phyloP scores from a whole-genome alignment of 1,140 invertebrate genomes.

The Telenomus remus region DNA sequence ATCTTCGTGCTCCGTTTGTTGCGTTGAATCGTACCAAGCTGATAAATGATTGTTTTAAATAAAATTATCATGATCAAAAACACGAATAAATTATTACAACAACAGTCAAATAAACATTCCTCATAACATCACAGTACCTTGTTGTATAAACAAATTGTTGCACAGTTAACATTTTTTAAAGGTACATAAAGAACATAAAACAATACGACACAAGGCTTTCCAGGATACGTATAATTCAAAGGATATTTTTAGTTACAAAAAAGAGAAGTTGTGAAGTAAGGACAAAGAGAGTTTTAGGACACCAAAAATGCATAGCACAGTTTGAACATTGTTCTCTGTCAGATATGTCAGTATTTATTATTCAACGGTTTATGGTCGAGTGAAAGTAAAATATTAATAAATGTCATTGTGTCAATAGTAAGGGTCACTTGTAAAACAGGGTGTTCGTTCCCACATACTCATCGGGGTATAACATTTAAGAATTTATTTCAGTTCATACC shows the following conservation, averaged over 20 bases:
- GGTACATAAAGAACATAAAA: background rate
- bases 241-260: background rate
- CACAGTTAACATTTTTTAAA: background rate
- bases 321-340: too few species aligned
- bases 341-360: too few species aligned
- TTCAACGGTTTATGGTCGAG: background rate
- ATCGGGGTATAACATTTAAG: conserved; percentile 26
- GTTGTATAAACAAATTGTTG: background rate
- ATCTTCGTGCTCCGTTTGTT: conserved; percentile 87
- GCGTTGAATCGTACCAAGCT: conserved; percentile 94
- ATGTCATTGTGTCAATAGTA: background rate
- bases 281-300: too few species aligned
- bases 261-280: background rate
- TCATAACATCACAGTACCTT: conserved; percentile 51
- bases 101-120: conserved; percentile 27
- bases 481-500: conserved; percentile 63
- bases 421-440: background rate
- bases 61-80: background rate
- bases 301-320: too few species aligned
- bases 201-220: background rate
- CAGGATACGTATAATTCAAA: background rate
- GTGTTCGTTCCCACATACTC: conserved; percentile 31
- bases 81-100: background rate
- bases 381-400: too few species aligned
- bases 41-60: conserved; percentile 65